Base-by-base conservation (phyloP, 2,797 vertebrate genomes). In the Diplodus puntazzo region DNA sequence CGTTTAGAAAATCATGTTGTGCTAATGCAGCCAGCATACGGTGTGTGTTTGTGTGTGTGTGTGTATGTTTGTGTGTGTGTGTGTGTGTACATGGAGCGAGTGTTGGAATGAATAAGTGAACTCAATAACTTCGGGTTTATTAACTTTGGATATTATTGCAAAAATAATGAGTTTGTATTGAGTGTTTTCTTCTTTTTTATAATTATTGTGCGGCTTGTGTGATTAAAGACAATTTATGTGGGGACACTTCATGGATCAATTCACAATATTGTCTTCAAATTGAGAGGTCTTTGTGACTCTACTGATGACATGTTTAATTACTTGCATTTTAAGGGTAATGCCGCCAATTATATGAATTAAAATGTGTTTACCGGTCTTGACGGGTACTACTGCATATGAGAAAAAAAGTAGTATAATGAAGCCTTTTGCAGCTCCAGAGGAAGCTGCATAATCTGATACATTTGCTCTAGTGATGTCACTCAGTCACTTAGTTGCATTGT, bases 1-100 rank as follows among this genome's bases (percentile, higher is more conserved):
- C 7, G 18, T 83, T 81, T 78, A 74, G 66, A 73, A 74, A 74
- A 85, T 88, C 30, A 58, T 80, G 77, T 75, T 77, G 72, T 18
- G 76, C 64, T 75, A 72, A 87, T 46, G 80, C 70, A 23, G 76
- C 73, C 45, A 17, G 70, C 55, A 55, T 83, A 79, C 25, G 25
- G 25, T 25, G 25, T 25, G n/a, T 25, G 46, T 61, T 65, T 42
- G 21, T 65, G 34, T 39, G 34, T 39, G 34, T 39, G 34, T 39
- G 30, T 8, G 34, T 39, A 9, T 5, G 30, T 8, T 8, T 39
- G 34, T 5, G 21, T 65, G 39, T 39, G 39, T 39, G 39, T 39
- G 39, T 39, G 8, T 1, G 39, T 39, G 39, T 7, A 39, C 39
- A 39, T 39, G 42, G 23, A 75, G 65, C 6, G 17, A 69, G 55